These are phyloP conservation scores for Halcyon smyrnensis DNA, from an alignment of 2,797 vertebrate genomes.

Conservation along the genomic window DNA sequence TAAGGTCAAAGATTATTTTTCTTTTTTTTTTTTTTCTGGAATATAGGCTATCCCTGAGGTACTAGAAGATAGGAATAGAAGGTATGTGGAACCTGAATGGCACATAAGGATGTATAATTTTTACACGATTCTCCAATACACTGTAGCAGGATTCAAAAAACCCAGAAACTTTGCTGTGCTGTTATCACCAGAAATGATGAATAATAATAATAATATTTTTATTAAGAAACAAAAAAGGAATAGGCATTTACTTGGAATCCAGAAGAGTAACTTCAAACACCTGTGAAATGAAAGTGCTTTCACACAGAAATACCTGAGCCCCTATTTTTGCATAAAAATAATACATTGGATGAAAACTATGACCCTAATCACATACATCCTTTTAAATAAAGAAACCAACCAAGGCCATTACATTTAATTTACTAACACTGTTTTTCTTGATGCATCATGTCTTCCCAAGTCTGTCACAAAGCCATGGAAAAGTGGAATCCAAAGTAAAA, in stretches of 20 bases:
- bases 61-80: neutral
- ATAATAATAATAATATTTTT: neutral
- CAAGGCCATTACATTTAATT: neutral
- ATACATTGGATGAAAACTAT: neutral
- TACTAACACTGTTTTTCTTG: neutral
- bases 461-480: neutral
- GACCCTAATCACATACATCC: neutral
- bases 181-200: neutral
- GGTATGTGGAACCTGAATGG: neutral
- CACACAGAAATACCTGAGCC: neutral
- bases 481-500: neutral
- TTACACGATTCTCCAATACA: neutral
- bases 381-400: constrained; percentile 9
- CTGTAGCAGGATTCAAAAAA: neutral
- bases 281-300: neutral
- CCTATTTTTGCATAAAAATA: neutral
- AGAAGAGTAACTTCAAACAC: neutral
- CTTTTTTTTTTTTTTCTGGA: neutral
- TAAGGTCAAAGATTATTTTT: neutral
- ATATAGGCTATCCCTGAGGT: neutral
- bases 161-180: neutral
- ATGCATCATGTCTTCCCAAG: neutral
- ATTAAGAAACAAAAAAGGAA: neutral
- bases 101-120: neutral
- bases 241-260: neutral